phyloP scores from a whole-genome alignment of 2,113 vertebrate genomes.

The Mellivora capensis region DNA sequence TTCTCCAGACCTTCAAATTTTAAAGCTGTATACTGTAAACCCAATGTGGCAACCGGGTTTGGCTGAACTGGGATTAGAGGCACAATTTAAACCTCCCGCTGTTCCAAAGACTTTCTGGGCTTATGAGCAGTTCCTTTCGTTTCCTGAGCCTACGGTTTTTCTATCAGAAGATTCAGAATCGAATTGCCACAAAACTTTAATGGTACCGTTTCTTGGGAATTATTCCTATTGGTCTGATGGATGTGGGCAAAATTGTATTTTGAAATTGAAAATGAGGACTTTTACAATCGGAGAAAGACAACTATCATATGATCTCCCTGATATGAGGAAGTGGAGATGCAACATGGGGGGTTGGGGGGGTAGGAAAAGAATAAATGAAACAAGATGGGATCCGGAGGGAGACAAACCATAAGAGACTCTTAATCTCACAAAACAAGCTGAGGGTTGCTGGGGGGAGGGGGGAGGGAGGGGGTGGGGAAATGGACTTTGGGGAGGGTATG shows the following conservation, averaged over 20 bases:
- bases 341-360: too few species aligned
- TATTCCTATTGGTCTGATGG: background rate
- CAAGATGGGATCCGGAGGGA: too few species aligned
- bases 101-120: background rate
- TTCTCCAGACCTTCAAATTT: background rate
- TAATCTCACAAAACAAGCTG: too few species aligned
- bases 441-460: too few species aligned
- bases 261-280: constrained; percentile 13
- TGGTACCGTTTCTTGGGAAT: background rate
- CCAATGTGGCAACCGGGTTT: background rate
- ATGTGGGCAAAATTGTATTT: background rate
- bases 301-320: too few species aligned
- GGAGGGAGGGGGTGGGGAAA: too few species aligned
- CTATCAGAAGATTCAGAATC: background rate
- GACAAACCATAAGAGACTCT: too few species aligned
- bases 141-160: background rate
- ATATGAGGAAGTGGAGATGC: too few species aligned
- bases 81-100: background rate
- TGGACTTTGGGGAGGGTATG: too few species aligned
- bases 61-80: background rate
- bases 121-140: background rate
- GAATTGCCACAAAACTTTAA: background rate
- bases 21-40: background rate
- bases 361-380: too few species aligned
- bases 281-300: too few species aligned